Base-by-base conservation (phyloP, 2,113 vertebrate genomes). In the Macquaria ambigua region DNA sequence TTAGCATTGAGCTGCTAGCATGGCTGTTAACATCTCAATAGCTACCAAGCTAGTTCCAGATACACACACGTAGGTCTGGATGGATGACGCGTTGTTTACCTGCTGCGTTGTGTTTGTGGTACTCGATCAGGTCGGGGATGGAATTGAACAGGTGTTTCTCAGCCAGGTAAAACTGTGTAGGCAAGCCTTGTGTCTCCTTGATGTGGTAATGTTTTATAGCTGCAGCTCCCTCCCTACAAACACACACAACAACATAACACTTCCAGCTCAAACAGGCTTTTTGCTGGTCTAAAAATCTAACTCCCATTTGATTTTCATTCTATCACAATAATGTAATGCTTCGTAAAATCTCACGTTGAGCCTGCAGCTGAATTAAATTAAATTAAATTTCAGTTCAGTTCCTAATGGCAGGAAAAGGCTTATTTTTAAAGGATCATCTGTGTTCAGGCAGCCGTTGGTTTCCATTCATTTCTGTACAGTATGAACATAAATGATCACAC, bases 71-170 rank as follows among this genome's bases (percentile, higher is more conserved):
- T 31, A 23, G 41, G 23, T 58, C 25, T 28, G 25, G 25, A 7
- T 18, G 4, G 62, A 6, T 1, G 20, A 11, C 4, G 28, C 12
- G 61, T 11, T 2, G 43, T 56, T 58, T 70, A 98, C 98, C 98
- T 94, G 97, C 98, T 52, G 97, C 98, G 0, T 99, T 99, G 94
- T 98, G 98, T 85, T 96, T 97, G 90, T 99, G 98, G 92, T 99
- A 99, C 5, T 98, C 97, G 71, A 99, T 97, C 63, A 99, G 96
- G 31, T 97, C 97, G 18, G 97, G 97, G 87, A 99, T 98, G 63
- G 95, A 97, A 89, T 28, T 85, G 88, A 99, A 99, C 20, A 95
- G 80, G 77, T 99, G 97, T 81, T 98, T 99, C 91, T 98, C 98
- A 3, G 98, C 95, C 12, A 99, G 95, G 89, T 94, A 94, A 8